Evolutionary conservation across 2,113 vertebrate genomes (phyloP), one percentile per base, ranked within the genome.

Genomic region (Poicephalus gulielmi): DNA sequence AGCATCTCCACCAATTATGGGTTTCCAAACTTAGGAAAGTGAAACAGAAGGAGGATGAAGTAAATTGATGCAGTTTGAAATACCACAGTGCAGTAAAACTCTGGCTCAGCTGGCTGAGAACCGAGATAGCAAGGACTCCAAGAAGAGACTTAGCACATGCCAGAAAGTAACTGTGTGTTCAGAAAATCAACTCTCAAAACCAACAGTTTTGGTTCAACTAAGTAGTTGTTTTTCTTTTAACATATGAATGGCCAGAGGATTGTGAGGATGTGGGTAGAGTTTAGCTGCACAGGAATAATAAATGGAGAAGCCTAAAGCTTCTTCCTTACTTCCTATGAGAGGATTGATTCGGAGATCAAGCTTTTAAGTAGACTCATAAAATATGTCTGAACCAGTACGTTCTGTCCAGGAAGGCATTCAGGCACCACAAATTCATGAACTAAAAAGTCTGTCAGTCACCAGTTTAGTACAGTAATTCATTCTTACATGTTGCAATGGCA

Each of bases 381-480:
- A 75, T 46, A 50, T 6, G 18, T 52, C 69, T 85, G 77, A 94
- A 82, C 25, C 83, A 69, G 15, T 33, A 62, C 5, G 18, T 41
- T 84, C 62, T 76, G 7, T 3, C 89, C 70, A 77, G 59, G 49
- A 60, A 86, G 27, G 49, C 63, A 44, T 62, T 83, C 82, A 68
- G 43, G 50, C 81, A 84, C 88, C 88, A 88, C 64, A 67, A 83
- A 88, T 60, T 83, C 84, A 57, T 19, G 71, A 83, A 74, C 25
- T 80, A 46, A 93, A 83, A 92, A 60, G 59, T 64, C 74, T 87
- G 49, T 70, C 94, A 91, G 67, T 83, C 53, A 80, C 46, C 63
- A 90, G 4, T 96, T 94, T 70, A 85, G 68, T 15, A 33, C 28
- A 83, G 59, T 47, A 88, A 86, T 94, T 93, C 87, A 95, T 89